Percentiles rank a stretch among this genome's conserved stretches.
Conservation (phyloP, 1,140 invertebrate species). For the Drosophila grimshawi region DNA sequence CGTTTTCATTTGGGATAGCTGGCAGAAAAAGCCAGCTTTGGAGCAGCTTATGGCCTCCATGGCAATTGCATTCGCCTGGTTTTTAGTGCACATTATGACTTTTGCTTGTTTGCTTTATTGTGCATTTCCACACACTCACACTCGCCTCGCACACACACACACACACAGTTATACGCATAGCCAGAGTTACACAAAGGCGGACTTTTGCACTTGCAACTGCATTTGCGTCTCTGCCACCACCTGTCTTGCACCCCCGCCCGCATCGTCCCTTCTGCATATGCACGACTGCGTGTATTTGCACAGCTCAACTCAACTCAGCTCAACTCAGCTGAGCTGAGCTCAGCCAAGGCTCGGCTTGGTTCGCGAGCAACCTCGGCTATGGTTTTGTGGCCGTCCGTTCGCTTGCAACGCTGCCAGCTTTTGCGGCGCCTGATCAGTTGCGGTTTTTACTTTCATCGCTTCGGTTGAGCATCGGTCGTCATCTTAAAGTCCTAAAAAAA, state of each 20-base stretch:
- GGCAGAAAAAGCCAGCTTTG: constrained; percentile 5
- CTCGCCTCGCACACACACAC: constrained; percentile 2
- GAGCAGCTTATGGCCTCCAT: constrained; percentile 15
- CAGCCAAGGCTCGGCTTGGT: not conserved
- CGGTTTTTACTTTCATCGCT: constrained; percentile 84
- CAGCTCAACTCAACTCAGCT: not conserved
- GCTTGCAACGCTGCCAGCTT: constrained; percentile 58
- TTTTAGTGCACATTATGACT: constrained; percentile 69
- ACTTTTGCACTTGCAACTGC: constrained; percentile 42
- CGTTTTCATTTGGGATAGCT: constrained; percentile 59
- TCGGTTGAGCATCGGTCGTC: constrained; percentile 62
- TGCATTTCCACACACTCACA: constrained; percentile 46
- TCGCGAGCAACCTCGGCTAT: constrained; percentile 7
- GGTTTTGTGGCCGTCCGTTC: constrained; percentile 49
- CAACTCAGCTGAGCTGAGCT: not conserved
- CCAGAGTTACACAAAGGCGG: constrained; percentile 11
- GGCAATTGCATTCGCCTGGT: constrained; percentile 47
- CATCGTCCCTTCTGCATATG: not conserved
- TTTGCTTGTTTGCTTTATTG: constrained; percentile 73
- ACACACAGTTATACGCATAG: constrained; percentile 6
- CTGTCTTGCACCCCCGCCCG: not conserved
- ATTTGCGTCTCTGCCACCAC: constrained; percentile 14
- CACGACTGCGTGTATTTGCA: not conserved
- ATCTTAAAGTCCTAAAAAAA: constrained; percentile 1
- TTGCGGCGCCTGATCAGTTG: constrained; percentile 80